Base-by-base conservation (phyloP, 1,140 invertebrate genomes). In the Philotrypesis tridentata region DNA sequence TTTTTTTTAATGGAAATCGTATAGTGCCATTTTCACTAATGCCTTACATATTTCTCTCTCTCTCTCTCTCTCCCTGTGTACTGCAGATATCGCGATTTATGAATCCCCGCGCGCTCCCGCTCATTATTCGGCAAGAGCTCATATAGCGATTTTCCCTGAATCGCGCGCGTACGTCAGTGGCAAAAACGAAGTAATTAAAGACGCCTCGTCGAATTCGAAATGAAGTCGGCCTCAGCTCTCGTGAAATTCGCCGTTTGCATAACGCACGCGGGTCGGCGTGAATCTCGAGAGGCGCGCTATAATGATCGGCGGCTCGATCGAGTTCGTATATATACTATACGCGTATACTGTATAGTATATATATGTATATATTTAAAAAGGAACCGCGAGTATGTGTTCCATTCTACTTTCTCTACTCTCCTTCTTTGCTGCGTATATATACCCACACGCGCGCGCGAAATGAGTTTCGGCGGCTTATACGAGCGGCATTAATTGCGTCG, bases 241-340 rank as follows among this genome's bases (percentile, higher is more conserved):
- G 71, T 29, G 61, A 48, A 80, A 74, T 61, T 74, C 67, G 4
- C 27, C n/a, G 71, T 80, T 80, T 75, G 60, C 79, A 80, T 74
- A 74, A 80, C 21, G 9, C 23, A 68, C 48, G 12, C 71, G n/a
- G n/a, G n/a, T n/a, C n/a, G n/a, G n/a, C n/a, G 29, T 31, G 61
- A 68, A 74, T 75, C 55, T 40, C 65, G 25, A 31, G n/a, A n/a
- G n/a, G 33, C 68, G 0, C 48, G 65, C 65, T 77, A n/a, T n/a
- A 82, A 82, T 71, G 73, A 82, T 71, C 73, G 40, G 73, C 67
- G 33, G 9, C 79, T 70, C 40, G 21, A 40, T 80, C 60, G 40
- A 48, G 71, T 61, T 73, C 61, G 67, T 67, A 31, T n/a, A n/a
- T n/a, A n/a, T n/a, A n/a, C n/a, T n/a, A n/a, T n/a, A n/a, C n/a